Conservation (phyloP, 1,140 invertebrate genomes). For the Potamilus streckersoni region DNA sequence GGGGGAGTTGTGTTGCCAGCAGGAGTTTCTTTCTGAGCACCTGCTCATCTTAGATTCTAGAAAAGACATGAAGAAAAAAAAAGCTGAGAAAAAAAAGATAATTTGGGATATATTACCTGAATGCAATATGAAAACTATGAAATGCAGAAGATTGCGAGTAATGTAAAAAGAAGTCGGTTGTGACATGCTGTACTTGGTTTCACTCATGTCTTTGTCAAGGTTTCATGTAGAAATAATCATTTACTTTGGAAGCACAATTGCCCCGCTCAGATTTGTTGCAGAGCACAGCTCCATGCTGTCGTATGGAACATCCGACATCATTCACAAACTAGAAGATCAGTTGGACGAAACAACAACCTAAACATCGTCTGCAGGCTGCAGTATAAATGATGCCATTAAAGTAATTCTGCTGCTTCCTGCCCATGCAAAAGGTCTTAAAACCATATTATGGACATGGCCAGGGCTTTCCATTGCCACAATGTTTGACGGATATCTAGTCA, state of each 20-base stretch:
- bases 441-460: conserved; percentile 9
- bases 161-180: neutral
- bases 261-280: conserved; percentile 2
- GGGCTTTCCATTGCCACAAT: neutral
- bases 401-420: neutral
- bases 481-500: conserved; percentile 2
- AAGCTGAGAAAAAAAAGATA: neutral
- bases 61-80: neutral
- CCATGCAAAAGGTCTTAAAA: neutral
- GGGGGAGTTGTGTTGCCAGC: neutral
- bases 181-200: conserved; percentile 2
- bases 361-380: neutral
- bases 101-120: conserved; percentile 8
- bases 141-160: neutral
- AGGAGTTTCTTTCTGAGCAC: neutral
- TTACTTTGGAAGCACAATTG: conserved; percentile 14
- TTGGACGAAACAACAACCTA: neutral
- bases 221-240: conserved; percentile 2
- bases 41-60: neutral
- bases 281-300: neutral
- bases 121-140: conserved; percentile 17
- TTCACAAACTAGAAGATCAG: neutral
- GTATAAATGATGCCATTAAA: conserved; percentile 12
- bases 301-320: conserved; percentile 1
- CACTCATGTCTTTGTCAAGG: conserved; percentile 10